These are phyloP conservation scores for Fregata magnificens DNA, from an alignment of 2,113 vertebrate genomes.

Conservation along the genomic window DNA sequence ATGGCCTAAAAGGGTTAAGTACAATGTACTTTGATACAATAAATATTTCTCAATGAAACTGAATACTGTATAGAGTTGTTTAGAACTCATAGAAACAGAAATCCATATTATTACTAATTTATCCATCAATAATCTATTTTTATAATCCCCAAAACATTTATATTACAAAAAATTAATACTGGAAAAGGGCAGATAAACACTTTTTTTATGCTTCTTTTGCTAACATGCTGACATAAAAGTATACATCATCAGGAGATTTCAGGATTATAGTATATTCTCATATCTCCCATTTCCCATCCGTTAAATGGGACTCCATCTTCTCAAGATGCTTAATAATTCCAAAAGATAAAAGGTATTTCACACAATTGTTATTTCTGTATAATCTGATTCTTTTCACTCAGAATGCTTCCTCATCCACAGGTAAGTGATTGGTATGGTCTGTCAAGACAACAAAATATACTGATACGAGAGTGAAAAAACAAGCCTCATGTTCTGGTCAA, in stretches of 20 bases:
- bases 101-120: slow-evolving; percentile 88
- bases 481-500: not conserved
- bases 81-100: slow-evolving; percentile 80
- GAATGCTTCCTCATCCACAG: slow-evolving; percentile 36
- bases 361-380: not conserved
- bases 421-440: slow-evolving; percentile 9
- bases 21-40: slow-evolving; percentile 97
- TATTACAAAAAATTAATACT: slow-evolving; percentile 91
- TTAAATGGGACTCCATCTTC: slow-evolving; percentile 40
- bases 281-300: slow-evolving; percentile 41
- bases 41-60: slow-evolving; percentile 96
- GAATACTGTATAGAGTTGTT: slow-evolving; percentile 85
- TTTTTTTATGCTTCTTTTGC: slow-evolving; percentile 73
- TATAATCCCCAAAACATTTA: slow-evolving; percentile 80
- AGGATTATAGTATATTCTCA: slow-evolving; percentile 50
- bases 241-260: slow-evolving; percentile 56
- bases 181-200: slow-evolving; percentile 84
- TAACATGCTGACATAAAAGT: slow-evolving; percentile 71
- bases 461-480: slow-evolving; percentile 12
- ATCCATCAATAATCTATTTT: slow-evolving; percentile 86
- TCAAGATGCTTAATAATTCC: slow-evolving; percentile 29
- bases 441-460: not conserved
- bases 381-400: slow-evolving; percentile 17
- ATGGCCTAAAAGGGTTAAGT: slow-evolving; percentile 90
- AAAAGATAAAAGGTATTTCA: slow-evolving; percentile 39